phyloP scores from a whole-genome alignment of 2,113 vertebrate genomes.

The Aythya baeri region DNA sequence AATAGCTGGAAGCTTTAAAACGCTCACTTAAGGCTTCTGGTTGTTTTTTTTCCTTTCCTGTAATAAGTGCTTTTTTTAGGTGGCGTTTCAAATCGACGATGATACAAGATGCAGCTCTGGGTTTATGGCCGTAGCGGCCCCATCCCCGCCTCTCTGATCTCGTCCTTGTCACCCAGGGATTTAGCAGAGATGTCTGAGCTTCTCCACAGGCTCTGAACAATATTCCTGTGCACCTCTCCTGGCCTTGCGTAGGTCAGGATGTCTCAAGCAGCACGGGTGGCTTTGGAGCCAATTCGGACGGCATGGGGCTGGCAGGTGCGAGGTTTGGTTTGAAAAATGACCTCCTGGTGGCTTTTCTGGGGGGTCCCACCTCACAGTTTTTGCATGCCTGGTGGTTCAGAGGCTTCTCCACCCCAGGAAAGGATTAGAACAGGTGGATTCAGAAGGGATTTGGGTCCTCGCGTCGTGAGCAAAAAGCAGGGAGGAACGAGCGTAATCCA shows the following conservation, averaged over 20 bases:
- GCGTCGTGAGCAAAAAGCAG: rapidly evolving
- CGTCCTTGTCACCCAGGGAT: not conserved
- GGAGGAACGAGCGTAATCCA: not conserved
- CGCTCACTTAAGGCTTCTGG: not conserved
- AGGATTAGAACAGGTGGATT: not conserved
- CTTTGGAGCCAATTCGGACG: not conserved
- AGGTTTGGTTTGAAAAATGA: not conserved
- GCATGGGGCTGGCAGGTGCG: not conserved
- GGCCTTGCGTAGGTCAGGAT: no score
- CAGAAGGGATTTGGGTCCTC: not conserved
- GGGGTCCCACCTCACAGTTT: not conserved
- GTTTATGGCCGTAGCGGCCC: not conserved
- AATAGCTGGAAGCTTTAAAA: slow-evolving; percentile 46
- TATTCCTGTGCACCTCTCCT: not conserved
- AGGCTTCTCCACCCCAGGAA: not conserved
- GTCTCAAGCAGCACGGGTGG: not conserved
- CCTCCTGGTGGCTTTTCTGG: not conserved
- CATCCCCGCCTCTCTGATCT: not conserved
- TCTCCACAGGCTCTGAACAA: not conserved
- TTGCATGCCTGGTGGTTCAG: rapidly evolving
- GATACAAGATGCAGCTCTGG: rapidly evolving
- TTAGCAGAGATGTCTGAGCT: not conserved
- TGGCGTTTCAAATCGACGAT: not conserved
- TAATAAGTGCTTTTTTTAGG: not conserved
- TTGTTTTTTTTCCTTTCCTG: not conserved